Conservation (phyloP, 1,140 invertebrate species). For the Drosophila kurseongensis region DNA sequence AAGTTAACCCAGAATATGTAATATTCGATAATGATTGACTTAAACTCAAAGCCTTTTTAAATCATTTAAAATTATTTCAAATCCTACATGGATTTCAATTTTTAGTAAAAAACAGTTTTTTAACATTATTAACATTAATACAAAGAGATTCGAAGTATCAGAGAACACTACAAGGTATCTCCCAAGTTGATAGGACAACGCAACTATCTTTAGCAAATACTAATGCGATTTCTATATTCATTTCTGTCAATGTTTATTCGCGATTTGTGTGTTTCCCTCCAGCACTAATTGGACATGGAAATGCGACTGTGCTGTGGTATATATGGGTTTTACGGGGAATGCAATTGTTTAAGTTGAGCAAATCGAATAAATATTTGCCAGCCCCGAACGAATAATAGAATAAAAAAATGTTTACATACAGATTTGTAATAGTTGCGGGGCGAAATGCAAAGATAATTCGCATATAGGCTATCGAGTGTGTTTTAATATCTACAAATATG, state of each 20-base stretch:
- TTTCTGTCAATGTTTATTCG: slow-evolving; percentile 14
- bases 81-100: too few relatives aligned
- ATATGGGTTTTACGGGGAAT: not conserved
- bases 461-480: not conserved
- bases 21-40: too few relatives aligned
- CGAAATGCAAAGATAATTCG: slow-evolving; percentile 4
- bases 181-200: not conserved
- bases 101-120: too few relatives aligned
- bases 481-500: slow-evolving; percentile 6
- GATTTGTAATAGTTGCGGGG: slow-evolving; percentile 1
- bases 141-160: too few relatives aligned
- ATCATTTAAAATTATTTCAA: too few relatives aligned
- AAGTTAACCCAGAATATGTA: too few relatives aligned
- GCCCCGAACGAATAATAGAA: slow-evolving; percentile 8
- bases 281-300: slow-evolving; percentile 16
- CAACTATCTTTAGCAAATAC: not conserved
- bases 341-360: slow-evolving; percentile 24
- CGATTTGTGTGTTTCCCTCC: slow-evolving; percentile 12
- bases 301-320: not conserved
- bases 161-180: not conserved
- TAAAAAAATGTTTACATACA: not conserved
- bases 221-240: slow-evolving; percentile 11
- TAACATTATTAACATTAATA: too few relatives aligned
- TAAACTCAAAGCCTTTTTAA: too few relatives aligned
- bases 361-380: slow-evolving; percentile 27